Base-by-base conservation (phyloP, 2,888 invertebrate genomes). In the Pecten maximus region DNA sequence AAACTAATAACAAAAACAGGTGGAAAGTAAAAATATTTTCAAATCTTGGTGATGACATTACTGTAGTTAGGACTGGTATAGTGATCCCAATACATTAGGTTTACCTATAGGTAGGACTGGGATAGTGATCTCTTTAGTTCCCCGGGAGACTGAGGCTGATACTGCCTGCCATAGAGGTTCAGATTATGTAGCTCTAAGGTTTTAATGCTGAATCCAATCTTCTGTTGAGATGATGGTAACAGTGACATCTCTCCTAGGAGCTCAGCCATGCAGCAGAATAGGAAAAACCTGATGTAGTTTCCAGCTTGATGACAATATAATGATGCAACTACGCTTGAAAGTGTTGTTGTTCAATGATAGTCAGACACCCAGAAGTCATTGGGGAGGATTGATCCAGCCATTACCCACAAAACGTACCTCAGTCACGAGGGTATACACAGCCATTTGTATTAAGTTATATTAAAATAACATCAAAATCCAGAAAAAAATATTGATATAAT, bases 281-380 rank as follows among this genome's bases (percentile, higher is more conserved):
- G 28, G 74, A 10, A 74, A 74, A 2, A 28, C 35, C 35, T 74
- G 74, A 74, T 74, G 74, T 35, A 74, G 74, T 74, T 74, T 28
- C 74, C 35, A 74, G 28, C 74, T 12, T 74, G 74, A 74, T 74
- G 74, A 35, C 74, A 74, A 35, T 74, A 74, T 74, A 74, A 74
- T 74, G 74, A 74, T 74, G 35, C 74, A 74, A 74, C 35, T 35
- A 6, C 6, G 74, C 74, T 74, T 0, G 35, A 74, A 35, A 6
- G 28, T 74, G 74, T 74, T 28, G 74, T 23, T 74, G 23, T 28
- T 74, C 35, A 74, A 74, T 74, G 74, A 28, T 74, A 28, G 60
- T 60, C 60, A 60, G 74, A 74, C 74, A 74, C 74, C 74, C 74
- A 28, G 15, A 74, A 35, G 35, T 35, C 74, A 35, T 74, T 2